Base-by-base conservation (phyloP, 2,113 vertebrate species). In the Rhinolophus sinicus region DNA sequence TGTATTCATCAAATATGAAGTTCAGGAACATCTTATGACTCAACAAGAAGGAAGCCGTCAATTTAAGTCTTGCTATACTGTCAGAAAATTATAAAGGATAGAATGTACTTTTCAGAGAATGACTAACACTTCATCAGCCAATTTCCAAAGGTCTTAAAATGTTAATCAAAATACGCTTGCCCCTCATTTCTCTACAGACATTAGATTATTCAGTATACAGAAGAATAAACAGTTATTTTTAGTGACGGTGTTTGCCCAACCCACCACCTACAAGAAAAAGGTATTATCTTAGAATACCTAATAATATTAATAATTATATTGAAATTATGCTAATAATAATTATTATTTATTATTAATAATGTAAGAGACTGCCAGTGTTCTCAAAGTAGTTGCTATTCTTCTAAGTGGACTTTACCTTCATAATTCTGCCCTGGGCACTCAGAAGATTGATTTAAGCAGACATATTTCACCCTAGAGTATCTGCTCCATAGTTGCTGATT, bases 381-480 rank as follows among this genome's bases (percentile, higher is more conserved):
- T 44, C 76, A 84, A 81, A 90, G 56, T 67, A 65, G 72, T 21
- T 64, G 60, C 62, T 93, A 64, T 35, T 70, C 50, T 44, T 73
- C 0, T n/a, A 56, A 56, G 10, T 69, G 83, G 72, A 38, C n/a
- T 84, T 96, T 84, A 44, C 28, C 50, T 38, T 89, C 75, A 73
- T 50, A 81, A 92, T 56, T 95, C 86, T 94, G 82, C 62, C 81
- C 56, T 81, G 26, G 40, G 54, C 40, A 87, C 44, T 90, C 50
- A 60, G 75, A 87, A 82, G 33, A 76, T 81, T 60, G 30, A 94
- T 40, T 81, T 86, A 93, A 97, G 44, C 35, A 93, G 38, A 52
- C 38, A 54, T 93, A 70, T 70, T 96, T 96, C 56, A 73, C 92
- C 56, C 69, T 96, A 26, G 58, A 94, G 38, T 90, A 76, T 69